Conservation (phyloP, 2,113 vertebrate genomes). For the rat (Rattus norvegicus) region DNA sequence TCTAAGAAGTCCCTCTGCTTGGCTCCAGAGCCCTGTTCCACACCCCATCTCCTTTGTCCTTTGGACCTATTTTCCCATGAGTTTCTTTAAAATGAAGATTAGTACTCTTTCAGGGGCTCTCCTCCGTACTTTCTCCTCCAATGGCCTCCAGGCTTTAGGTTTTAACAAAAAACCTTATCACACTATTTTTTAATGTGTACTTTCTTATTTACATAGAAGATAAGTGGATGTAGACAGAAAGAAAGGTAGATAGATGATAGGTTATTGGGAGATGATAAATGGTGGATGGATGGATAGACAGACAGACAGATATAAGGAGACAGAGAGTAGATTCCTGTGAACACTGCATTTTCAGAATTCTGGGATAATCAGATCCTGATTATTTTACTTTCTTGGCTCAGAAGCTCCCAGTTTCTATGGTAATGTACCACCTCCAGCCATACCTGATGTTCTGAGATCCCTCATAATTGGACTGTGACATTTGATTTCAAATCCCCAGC, state of each 20-base stretch:
- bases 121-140: not conserved
- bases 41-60: accelerated
- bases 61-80: not conserved
- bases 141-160: not conserved
- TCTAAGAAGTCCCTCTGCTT: not conserved
- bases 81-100: not conserved
- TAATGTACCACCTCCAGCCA: not conserved
- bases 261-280: too few relatives aligned
- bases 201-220: not conserved
- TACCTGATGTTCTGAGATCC: not conserved
- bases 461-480: not conserved
- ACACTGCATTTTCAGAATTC: not conserved
- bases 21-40: accelerated
- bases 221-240: not conserved
- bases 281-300: accelerated
- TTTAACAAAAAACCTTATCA: not conserved
- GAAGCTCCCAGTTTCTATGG: conserved; percentile 26
- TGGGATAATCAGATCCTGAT: not conserved
- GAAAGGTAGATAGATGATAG: not conserved
- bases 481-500: not conserved
- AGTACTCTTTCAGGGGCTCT: not conserved
- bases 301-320: not conserved
- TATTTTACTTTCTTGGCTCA: not conserved
- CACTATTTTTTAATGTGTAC: not conserved
- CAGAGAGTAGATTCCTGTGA: not conserved